Conservation (phyloP, 2,113 vertebrate genomes). For the Archocentrus centrarchus region DNA sequence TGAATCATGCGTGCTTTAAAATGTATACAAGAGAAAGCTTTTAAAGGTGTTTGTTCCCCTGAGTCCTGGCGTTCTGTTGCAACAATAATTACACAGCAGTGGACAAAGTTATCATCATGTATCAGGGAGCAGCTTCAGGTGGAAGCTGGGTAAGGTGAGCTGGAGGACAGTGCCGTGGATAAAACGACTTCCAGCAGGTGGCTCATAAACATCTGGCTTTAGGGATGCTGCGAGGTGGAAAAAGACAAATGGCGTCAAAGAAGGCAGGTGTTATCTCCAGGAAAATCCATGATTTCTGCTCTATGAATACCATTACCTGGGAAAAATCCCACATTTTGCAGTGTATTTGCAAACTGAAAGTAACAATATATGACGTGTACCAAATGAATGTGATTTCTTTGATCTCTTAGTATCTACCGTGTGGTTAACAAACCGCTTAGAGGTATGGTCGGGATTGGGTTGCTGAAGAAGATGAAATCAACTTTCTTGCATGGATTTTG, state of each 20-base stretch:
- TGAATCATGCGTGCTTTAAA: not conserved
- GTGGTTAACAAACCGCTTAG: not conserved
- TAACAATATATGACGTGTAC: not conserved
- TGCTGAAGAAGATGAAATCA: not conserved
- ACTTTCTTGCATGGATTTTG: not conserved
- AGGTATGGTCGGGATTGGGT: rapidly evolving
- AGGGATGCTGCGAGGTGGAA: constrained; percentile 5
- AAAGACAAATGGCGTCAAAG: not conserved
- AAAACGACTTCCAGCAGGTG: constrained; percentile 13
- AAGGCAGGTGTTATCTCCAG: not conserved
- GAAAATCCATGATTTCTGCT: not conserved
- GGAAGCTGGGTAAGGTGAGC: not conserved
- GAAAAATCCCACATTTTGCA: not conserved
- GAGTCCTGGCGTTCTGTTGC: constrained; percentile 2
- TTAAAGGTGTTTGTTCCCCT: constrained; percentile 24
- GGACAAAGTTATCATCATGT: not conserved
- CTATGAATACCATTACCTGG: not conserved
- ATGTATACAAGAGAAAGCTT: constrained; percentile 7
- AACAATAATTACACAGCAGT: not conserved
- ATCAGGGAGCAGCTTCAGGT: not conserved
- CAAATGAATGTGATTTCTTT: not conserved
- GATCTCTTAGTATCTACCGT: not conserved
- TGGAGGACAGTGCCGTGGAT: not conserved
- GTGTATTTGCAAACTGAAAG: not conserved
- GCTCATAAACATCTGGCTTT: constrained; percentile 6